phyloP scores from a whole-genome alignment of 2,888 invertebrate species.

The Eupithecia tripunctaria region DNA sequence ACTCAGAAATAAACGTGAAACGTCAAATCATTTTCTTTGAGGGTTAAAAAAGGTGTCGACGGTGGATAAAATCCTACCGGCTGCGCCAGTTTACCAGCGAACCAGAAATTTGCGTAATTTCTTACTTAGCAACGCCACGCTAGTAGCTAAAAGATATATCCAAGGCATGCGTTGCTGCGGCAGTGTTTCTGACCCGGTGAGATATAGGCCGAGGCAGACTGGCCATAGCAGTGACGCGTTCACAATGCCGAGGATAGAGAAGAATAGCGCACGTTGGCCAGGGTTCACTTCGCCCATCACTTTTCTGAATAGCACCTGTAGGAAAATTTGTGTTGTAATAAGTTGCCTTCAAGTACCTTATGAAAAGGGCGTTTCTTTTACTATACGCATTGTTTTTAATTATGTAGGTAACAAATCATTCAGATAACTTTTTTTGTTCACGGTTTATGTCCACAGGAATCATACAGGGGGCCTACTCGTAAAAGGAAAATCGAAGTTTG shows the following conservation, averaged over 20 bases:
- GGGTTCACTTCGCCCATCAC: constrained; percentile 96
- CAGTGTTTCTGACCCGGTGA: constrained; percentile 93
- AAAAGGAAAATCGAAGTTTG: no score
- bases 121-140: constrained; percentile 90
- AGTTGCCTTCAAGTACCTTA: background rate
- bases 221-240: constrained; percentile 96
- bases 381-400: background rate
- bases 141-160: constrained; percentile 92
- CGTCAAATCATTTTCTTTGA: background rate
- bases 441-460: no score
- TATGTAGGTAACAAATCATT: background rate
- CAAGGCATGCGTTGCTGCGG: constrained; percentile 94
- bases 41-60: no score
- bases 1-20: background rate
- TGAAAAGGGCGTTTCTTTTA: background rate
- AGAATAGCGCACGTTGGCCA: constrained; percentile 96
- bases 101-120: no score
- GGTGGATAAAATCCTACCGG: background rate
- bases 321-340: background rate
- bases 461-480: no score
- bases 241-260: constrained; percentile 94
- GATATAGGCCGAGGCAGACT: constrained; percentile 92
- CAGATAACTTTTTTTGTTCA: background rate
- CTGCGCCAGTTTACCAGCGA: background rate
- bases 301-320: constrained; percentile 95